A percentile compares a stretch with the other conserved stretches of the same genome.
phyloP scores from a whole-genome alignment of 2,888 invertebrate species.

The Ctenicera cuprea region DNA sequence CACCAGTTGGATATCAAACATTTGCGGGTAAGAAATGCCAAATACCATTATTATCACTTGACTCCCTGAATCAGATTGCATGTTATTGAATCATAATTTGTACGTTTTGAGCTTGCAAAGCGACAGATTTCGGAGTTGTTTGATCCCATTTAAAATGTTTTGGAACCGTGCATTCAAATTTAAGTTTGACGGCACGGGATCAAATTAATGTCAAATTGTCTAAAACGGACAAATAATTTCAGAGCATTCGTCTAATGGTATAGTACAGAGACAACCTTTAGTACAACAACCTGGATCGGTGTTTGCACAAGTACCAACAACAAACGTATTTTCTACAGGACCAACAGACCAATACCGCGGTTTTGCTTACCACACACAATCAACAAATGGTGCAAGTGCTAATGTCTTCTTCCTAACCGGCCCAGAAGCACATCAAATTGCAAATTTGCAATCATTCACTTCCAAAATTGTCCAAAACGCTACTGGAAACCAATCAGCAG shows the following conservation, averaged over 20 bases:
- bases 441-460: slow-evolving; percentile 10
- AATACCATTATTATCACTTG: too few species aligned
- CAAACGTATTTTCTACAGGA: neutral
- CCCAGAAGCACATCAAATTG: slow-evolving; percentile 58
- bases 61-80: too few species aligned
- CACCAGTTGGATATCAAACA: neutral
- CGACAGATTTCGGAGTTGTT: too few species aligned
- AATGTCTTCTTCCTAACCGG: slow-evolving; percentile 65
- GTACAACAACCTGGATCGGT: neutral
- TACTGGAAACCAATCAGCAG: slow-evolving; percentile 28
- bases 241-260: neutral
- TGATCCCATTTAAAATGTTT: too few species aligned
- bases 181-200: too few species aligned
- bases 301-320: slow-evolving; percentile 15
- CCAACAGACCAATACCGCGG: slow-evolving; percentile 56
- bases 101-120: too few species aligned
- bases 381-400: slow-evolving; percentile 62
- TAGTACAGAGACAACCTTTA: neutral
- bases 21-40: slow-evolving; percentile 1
- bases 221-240: too few species aligned
- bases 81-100: too few species aligned
- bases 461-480: neutral
- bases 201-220: too few species aligned
- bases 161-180: too few species aligned
- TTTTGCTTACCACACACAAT: slow-evolving; percentile 65